Evolutionary conservation across 1,140 invertebrate genomes (phyloP), one percentile per base, ranked within the genome.

Genomic region (Heliconius hermathena): DNA sequence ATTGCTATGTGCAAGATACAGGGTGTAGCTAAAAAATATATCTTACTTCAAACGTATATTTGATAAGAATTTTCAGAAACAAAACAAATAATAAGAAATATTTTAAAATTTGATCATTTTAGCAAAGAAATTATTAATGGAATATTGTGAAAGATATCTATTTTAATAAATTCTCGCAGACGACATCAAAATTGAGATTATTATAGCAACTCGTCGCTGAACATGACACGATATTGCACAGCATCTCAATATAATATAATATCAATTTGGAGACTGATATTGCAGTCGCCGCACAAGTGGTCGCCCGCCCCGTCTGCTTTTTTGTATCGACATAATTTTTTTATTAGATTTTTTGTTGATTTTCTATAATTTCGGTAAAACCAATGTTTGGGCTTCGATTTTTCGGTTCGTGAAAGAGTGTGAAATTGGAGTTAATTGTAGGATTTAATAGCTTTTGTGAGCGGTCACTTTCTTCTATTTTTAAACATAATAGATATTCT

Each of bases 371-470:
- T 92, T 93, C 88, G 89, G 89, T 90, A 92, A 93, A 94, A 93
- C 93, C 91, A 94, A 93, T 94, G 93, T 94, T 94, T 94, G 93
- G 90, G 86, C 88, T 94, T 91, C 91, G 91, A 94, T 94, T 94
- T 93, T 91, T 92, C 92, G 93, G 93, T 94, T 94, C 93, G 91
- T 94, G 93, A 93, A 92, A 93, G 90, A 85, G 90, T 94, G 93
- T 94, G 93, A 94, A 94, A 94, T 94, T 85, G 90, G 71, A 93
- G 87, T 91, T 94, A 94, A 94, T 94, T 92, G 90, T 87, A 91
- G 87, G 88, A 90, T 90, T 89, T 91, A 92, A 93, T 89, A 88
- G 87, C 89, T 91, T 92, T 94, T 92, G 90, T 93, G 87, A 90
- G 89, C 88, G 90, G 88, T 89, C 89, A 91, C 79, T 92, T 90